phyloP scores from a whole-genome alignment of 2,888 invertebrate species.

The Lasioglossum malachurum region DNA sequence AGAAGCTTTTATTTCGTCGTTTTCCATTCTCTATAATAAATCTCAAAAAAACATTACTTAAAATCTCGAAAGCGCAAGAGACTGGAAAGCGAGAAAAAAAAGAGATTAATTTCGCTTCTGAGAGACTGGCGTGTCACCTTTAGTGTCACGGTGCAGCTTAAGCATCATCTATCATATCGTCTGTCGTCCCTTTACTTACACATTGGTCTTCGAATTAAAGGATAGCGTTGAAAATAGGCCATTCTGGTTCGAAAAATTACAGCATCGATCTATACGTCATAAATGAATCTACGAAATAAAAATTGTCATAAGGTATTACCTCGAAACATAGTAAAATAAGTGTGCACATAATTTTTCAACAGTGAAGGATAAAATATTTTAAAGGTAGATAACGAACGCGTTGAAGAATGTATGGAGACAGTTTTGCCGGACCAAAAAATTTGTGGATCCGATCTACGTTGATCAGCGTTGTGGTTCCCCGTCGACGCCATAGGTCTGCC shows the following conservation, averaged over 20 bases:
- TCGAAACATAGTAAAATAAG: no score
- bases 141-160: constrained; percentile 26
- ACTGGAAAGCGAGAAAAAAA: neutral
- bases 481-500: neutral
- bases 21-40: neutral
- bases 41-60: neutral
- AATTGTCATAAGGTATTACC: neutral
- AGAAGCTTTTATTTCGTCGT: neutral
- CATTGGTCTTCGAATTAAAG: constrained; percentile 1
- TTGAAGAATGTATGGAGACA: neutral
- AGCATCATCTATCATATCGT: constrained; percentile 27
- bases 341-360: no score
- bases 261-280: neutral
- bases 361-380: no score
- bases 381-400: no score
- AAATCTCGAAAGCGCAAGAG: neutral
- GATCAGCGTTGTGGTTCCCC: neutral
- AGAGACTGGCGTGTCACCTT: constrained; percentile 1
- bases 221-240: neutral
- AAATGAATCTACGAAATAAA: neutral
- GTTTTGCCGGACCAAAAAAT: neutral
- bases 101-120: neutral
- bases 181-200: constrained; percentile 2
- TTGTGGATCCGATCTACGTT: neutral
- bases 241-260: neutral